Conservation (phyloP, 2,797 vertebrate species). For the Apodemus agrarius region DNA sequence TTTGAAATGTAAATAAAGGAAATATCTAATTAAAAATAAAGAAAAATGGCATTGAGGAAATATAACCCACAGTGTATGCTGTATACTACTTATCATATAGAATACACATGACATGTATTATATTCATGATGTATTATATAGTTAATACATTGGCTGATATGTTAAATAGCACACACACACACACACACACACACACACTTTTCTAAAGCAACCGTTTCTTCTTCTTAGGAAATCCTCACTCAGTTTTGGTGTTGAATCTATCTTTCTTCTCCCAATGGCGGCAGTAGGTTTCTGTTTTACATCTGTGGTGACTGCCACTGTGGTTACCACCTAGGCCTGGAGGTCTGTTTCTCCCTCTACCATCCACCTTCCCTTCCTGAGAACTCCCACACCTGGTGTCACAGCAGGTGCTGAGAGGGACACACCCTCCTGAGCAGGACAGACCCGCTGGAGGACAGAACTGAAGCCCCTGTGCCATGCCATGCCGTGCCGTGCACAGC, state of each 20-base stretch:
- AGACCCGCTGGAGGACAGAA: neutral
- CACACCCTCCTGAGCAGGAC: neutral
- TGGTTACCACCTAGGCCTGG: too few species aligned
- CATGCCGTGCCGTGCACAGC: too few species aligned
- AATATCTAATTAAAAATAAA: neutral
- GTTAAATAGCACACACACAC: neutral
- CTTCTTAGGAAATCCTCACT: neutral
- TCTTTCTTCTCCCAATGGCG: neutral
- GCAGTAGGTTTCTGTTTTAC: neutral
- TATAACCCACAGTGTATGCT: neutral
- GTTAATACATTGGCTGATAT: neutral
- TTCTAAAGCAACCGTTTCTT: neutral
- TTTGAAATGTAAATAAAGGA: too few species aligned
- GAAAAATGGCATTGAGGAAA: neutral
- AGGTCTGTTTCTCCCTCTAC: neutral
- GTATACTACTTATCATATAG: too few species aligned
- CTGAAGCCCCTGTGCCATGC: neutral
- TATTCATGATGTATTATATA: neutral
- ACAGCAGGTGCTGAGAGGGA: too few species aligned
- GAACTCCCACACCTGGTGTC: neutral
- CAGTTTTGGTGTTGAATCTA: neutral
- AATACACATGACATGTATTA: neutral
- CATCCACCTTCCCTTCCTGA: neutral
- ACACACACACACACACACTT: neutral
- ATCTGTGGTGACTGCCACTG: neutral